Conservation (phyloP, 1,140 invertebrate genomes). For the Drosophila tani region DNA sequence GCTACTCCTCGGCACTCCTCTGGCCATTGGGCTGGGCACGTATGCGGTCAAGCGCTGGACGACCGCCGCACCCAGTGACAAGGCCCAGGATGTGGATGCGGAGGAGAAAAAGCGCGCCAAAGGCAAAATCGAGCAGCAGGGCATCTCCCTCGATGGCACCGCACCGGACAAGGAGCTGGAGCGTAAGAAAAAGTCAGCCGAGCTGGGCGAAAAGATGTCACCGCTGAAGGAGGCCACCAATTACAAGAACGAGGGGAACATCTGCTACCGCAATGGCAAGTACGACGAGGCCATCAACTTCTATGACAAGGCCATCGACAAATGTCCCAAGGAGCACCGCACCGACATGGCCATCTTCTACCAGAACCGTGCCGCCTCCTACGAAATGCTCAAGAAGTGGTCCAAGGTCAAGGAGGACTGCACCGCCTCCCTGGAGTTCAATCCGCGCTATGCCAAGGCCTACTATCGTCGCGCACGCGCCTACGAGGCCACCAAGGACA, state of each 20-base stretch:
- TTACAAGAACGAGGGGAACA: slow-evolving; percentile 95
- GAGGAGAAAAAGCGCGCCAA: slow-evolving; percentile 30
- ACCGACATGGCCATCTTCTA: slow-evolving; percentile 95
- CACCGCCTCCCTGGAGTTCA: slow-evolving; percentile 92
- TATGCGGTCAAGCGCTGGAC: slow-evolving; percentile 90
- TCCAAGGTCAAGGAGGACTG: slow-evolving; percentile 94
- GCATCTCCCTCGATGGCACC: slow-evolving; percentile 86
- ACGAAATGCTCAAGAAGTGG: slow-evolving; percentile 96
- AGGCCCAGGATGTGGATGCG: slow-evolving; percentile 16
- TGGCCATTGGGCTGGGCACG: slow-evolving; percentile 92
- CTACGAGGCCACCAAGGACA: slow-evolving; percentile 91
- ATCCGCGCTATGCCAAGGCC: slow-evolving; percentile 96
- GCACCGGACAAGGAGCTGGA: slow-evolving; percentile 84
- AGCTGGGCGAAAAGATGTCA: slow-evolving; percentile 86
- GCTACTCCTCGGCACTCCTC: slow-evolving; percentile 91
- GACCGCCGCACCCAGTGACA: slow-evolving; percentile 38
- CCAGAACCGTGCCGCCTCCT: slow-evolving; percentile 97
- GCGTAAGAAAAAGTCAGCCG: slow-evolving; percentile 86
- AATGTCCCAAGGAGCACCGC: slow-evolving; percentile 91
- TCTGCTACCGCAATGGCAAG: slow-evolving; percentile 93
- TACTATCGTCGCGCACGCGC: slow-evolving; percentile 93
- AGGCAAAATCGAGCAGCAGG: slow-evolving; percentile 75
- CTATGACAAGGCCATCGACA: slow-evolving; percentile 95
- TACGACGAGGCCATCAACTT: slow-evolving; percentile 94
- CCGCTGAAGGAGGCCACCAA: slow-evolving; percentile 84